phyloP scores from a whole-genome alignment of 2,797 vertebrate genomes.

The Carapus acus region DNA sequence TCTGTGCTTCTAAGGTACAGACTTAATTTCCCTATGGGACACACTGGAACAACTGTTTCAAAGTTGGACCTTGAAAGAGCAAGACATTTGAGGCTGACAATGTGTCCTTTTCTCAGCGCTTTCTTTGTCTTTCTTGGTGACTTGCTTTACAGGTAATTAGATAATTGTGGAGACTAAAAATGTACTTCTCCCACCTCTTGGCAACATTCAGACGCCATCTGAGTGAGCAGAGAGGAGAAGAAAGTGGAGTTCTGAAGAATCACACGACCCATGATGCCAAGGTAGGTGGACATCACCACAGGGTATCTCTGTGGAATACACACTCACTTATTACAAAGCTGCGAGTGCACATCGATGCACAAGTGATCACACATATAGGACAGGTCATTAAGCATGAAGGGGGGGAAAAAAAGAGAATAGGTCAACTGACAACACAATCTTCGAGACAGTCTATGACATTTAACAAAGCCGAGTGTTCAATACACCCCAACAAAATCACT shows the following conservation, averaged over 20 bases:
- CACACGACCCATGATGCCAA: slow-evolving; percentile 88
- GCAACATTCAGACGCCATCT: slow-evolving; percentile 85
- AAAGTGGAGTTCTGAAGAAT: slow-evolving; percentile 89
- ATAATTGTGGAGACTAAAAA: slow-evolving; percentile 32
- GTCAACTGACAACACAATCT: slow-evolving; percentile 20
- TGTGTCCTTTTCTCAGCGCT: slow-evolving; percentile 47
- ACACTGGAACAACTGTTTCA: slow-evolving; percentile 9
- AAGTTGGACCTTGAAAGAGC: slow-evolving; percentile 12
- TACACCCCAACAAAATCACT: slow-evolving; percentile 18
- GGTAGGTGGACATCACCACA: slow-evolving; percentile 93
- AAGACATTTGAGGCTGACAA: slow-evolving; percentile 14
- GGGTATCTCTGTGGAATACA: slow-evolving; percentile 79
- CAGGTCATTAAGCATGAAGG: too few species aligned
- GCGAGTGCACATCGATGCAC: background rate
- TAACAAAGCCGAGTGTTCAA: slow-evolving; percentile 28
- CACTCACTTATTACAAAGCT: slow-evolving; percentile 7
- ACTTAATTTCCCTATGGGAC: slow-evolving; percentile 13
- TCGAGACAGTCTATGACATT: too few species aligned
- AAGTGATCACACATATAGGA: background rate
- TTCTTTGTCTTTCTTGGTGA: slow-evolving; percentile 32
- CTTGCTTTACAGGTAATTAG: slow-evolving; percentile 39
- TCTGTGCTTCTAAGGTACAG: slow-evolving; percentile 23
- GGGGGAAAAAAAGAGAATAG: too few species aligned
- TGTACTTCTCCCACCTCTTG: slow-evolving; percentile 78
- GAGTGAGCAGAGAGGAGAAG: slow-evolving; percentile 87